Conservation (phyloP, 2,797 vertebrate genomes). For the Aselliscus stoliczkanus region DNA sequence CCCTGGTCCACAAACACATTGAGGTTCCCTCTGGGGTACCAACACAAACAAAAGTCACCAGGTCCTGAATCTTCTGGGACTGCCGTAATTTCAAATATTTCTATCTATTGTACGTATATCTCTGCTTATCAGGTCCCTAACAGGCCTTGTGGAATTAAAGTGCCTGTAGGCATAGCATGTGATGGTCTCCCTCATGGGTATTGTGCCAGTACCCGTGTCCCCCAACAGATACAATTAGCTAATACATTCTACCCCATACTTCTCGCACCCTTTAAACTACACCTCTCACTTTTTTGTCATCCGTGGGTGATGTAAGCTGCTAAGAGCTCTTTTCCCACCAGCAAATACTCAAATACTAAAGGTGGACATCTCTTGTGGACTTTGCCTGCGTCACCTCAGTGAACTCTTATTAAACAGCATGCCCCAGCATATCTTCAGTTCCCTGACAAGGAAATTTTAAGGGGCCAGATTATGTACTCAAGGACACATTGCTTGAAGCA, state of each 20-base stretch:
- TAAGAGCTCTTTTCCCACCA: background rate
- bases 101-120: background rate
- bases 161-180: background rate
- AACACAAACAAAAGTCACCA: background rate
- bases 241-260: background rate
- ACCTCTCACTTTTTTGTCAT: background rate
- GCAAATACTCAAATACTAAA: background rate
- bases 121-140: background rate
- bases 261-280: background rate
- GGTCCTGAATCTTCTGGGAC: background rate
- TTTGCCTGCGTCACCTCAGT: background rate
- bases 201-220: background rate
- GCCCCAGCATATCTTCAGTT: rapidly evolving
- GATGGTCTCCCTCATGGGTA: background rate
- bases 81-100: background rate
- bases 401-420: background rate
- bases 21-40: background rate
- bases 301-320: background rate
- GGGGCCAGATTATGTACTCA: background rate
- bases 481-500: background rate
- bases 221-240: background rate
- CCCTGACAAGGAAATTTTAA: background rate
- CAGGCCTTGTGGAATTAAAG: background rate
- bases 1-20: background rate
- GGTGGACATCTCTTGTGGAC: background rate